These are phyloP conservation scores for Nomia melanderi DNA, from an alignment of 1,140 invertebrate genomes.

Conservation along the genomic window DNA sequence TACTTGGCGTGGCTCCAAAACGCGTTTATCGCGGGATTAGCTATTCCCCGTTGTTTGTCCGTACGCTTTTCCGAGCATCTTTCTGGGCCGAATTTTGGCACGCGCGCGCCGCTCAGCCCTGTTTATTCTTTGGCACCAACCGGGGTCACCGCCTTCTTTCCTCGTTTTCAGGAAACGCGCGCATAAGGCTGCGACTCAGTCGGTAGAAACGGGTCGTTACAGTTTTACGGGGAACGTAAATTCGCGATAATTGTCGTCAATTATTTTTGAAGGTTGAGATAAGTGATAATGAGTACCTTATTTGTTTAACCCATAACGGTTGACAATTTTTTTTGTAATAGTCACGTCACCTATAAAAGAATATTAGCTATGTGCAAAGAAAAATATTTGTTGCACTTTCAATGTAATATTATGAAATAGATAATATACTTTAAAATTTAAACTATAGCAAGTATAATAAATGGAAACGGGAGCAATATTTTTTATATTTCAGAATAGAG, in stretches of 20 bases:
- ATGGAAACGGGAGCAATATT: too few species aligned
- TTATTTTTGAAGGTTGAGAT: neutral
- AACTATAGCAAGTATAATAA: too few species aligned
- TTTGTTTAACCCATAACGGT: too few species aligned
- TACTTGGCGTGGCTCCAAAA: slow-evolving; percentile 47
- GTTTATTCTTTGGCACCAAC: slow-evolving; percentile 32
- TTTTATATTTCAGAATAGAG: too few species aligned
- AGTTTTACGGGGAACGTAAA: neutral
- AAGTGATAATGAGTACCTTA: too few species aligned
- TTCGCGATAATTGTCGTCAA: neutral
- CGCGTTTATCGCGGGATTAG: slow-evolving; percentile 57
- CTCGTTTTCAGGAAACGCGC: slow-evolving; percentile 23
- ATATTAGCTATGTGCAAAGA: too few species aligned
- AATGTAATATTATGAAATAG: too few species aligned
- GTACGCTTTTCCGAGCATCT: slow-evolving; percentile 45
- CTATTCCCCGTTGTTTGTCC: slow-evolving; percentile 56
- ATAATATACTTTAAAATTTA: too few species aligned
- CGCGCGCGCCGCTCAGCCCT: neutral
- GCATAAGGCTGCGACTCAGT: neutral
- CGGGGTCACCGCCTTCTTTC: neutral
- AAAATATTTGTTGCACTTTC: too few species aligned
- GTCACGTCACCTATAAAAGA: too few species aligned
- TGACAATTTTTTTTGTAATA: too few species aligned
- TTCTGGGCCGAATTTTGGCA: slow-evolving; percentile 54
- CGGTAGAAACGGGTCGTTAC: slow-evolving; percentile 13